A percentile compares a stretch with the other conserved stretches of the same genome.
Evolutionary conservation across 2,888 invertebrate species (phyloP).

Genomic region (Euplagia quadripunctaria): DNA sequence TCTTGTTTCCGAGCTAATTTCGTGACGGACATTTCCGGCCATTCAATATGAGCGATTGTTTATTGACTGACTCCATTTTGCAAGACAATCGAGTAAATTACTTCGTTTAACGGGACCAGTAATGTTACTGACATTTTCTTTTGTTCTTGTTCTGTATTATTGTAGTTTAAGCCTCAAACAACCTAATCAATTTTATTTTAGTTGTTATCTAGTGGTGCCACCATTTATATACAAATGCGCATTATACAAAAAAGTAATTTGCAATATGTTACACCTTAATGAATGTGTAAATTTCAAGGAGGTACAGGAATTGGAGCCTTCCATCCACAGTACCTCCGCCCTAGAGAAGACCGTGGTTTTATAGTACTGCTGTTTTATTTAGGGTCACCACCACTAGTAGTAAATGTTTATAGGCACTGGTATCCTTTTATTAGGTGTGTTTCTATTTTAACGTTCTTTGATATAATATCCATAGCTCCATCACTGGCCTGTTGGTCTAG

Average conservation of each 20-base stretch:
- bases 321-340: background rate
- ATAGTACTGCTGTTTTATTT: background rate
- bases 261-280: background rate
- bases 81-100: conserved; percentile 84
- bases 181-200: conserved; percentile 9
- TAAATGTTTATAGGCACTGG: background rate
- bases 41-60: conserved; percentile 87
- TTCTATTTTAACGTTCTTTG: background rate
- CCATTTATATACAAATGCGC: background rate
- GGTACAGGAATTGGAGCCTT: background rate
- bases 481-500: too few species aligned
- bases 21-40: conserved; percentile 85
- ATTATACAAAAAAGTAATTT: background rate
- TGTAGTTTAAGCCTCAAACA: conserved; percentile 5
- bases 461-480: too few species aligned
- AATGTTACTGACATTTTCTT: conserved; percentile 32
- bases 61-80: conserved; percentile 80
- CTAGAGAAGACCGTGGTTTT: background rate
- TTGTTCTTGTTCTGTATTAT: conserved; percentile 32
- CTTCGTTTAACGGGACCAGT: conserved; percentile 71
- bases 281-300: background rate
- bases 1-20: conserved; percentile 85
- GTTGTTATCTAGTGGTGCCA: background rate
- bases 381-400: background rate
- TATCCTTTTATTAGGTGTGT: too few species aligned